These are phyloP conservation scores for Drosophila nr. perissopoda DNA, from an alignment of 2,888 invertebrate species.

Conservation along the genomic window DNA sequence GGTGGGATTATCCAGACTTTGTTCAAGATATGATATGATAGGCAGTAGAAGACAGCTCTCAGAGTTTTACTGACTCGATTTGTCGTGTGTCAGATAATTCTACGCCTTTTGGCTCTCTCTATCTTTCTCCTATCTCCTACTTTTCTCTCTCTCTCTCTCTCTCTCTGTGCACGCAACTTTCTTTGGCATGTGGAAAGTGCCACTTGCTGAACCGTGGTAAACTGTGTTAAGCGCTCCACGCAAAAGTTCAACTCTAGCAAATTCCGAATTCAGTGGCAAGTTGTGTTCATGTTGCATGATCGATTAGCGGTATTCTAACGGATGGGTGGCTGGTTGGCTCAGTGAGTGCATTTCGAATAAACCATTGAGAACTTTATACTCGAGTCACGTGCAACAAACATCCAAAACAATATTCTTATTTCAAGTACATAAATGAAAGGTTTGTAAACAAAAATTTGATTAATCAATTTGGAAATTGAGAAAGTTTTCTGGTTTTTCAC, in stretches of 20 bases:
- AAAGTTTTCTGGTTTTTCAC: background rate
- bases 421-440: background rate
- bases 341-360: background rate
- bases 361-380: background rate
- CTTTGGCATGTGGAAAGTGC: conserved; percentile 62
- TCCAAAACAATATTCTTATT: background rate
- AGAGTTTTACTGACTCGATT: background rate
- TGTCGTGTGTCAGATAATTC: background rate
- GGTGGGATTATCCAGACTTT: background rate
- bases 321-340: conserved; percentile 11
- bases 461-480: background rate
- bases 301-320: conserved; percentile 49
- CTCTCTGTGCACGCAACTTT: conserved; percentile 23
- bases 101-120: background rate
- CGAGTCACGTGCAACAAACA: background rate
- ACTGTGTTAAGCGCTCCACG: conserved; percentile 64
- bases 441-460: background rate
- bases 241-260: conserved; percentile 14
- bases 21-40: background rate
- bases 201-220: conserved; percentile 74
- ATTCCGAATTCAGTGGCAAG: conserved; percentile 10
- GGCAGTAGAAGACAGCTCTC: background rate
- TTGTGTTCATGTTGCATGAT: conserved; percentile 34
- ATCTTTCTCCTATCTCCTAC: background rate
- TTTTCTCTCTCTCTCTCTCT: conserved; percentile 34